Conservation (phyloP, 2,797 vertebrate genomes). For the Clarias laeviceps region DNA sequence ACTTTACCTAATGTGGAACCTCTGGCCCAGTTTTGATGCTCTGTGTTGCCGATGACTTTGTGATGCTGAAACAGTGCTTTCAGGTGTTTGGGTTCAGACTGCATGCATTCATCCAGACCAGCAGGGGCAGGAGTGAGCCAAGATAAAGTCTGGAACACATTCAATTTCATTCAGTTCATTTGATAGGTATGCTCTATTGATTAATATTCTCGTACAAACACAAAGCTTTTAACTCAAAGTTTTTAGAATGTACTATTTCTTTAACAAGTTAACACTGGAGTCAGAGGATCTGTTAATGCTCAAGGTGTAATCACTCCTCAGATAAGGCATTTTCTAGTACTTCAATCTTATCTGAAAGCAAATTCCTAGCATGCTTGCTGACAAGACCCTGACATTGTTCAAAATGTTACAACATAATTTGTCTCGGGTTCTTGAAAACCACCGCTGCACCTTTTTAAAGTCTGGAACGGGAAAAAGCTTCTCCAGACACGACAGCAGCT, state of each 20-base stretch:
- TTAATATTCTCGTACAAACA: background rate
- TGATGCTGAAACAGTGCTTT: constrained; percentile 64
- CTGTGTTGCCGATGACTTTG: constrained; percentile 58
- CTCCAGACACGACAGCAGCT: constrained; percentile 72
- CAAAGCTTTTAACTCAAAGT: background rate
- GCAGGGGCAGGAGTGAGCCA: constrained; percentile 68
- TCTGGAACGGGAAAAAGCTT: constrained; percentile 63
- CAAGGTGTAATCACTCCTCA: too few species aligned
- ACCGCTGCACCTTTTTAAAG: constrained; percentile 71
- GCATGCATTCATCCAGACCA: constrained; percentile 64
- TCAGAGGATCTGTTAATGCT: too few species aligned
- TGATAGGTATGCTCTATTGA: background rate
- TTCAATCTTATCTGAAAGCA: too few species aligned
- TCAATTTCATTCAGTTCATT: background rate
- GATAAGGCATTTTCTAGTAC: too few species aligned
- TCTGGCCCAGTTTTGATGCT: constrained; percentile 18
- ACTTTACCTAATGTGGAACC: constrained; percentile 24
- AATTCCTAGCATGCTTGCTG: background rate
- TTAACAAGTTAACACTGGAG: background rate
- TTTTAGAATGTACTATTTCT: background rate
- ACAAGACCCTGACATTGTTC: too few species aligned
- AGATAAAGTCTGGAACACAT: constrained; percentile 64
- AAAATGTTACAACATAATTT: background rate
- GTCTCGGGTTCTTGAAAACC: background rate
- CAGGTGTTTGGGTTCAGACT: constrained; percentile 65